Evolutionary conservation across 2,888 invertebrate genomes (phyloP), one percentile per base, ranked within the genome.

Genomic region (Cordylochernes scorpioides): DNA sequence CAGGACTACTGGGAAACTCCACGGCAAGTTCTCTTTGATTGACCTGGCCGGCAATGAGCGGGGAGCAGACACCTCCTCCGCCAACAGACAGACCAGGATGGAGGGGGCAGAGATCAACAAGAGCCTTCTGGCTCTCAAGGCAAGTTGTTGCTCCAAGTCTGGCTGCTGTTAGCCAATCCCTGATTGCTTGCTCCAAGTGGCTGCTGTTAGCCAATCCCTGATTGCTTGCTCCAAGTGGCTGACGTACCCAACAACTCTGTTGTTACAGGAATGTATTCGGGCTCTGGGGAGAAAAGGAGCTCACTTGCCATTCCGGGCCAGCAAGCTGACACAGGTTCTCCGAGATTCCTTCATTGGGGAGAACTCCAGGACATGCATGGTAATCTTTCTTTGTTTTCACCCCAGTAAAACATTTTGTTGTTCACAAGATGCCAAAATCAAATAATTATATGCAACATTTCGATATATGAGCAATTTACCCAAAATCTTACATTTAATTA

Each of bases 21-120:
- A 86, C 59, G 97, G 97, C 27, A 97, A 97, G 61, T 94, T 97
- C 59, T 94, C 91, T 10, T 68, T 97, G 38, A 94, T 97, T 52
- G 97, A 97, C 65, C 63, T 82, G 48, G 77, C 80, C 38, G 88
- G 94, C 40, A 97, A 97, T 59, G 97, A 97, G 59, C 65, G 97
- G 45, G 97, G 97, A 32, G 91, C 91, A 16, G 97, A 97, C 57
- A 97, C 94, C 17, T 80, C 82, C 22, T 86, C 86, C 47, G 73
- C 88, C 38, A 84, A 94, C 58, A 57, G 88, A 35, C 84, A 86
- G 61, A 88, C 88, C 5, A 58, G 84, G 44, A 80, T 86, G 78
- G 86, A 88, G 57, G 84, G 86, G 44, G 86, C 86, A 27, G 86
- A 88, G 58, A 88, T 88, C 46, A 88, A 88, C 60, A 88, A 86